Base-by-base conservation (phyloP, 1,140 invertebrate genomes). In the Anoplolepis gracilipes region DNA sequence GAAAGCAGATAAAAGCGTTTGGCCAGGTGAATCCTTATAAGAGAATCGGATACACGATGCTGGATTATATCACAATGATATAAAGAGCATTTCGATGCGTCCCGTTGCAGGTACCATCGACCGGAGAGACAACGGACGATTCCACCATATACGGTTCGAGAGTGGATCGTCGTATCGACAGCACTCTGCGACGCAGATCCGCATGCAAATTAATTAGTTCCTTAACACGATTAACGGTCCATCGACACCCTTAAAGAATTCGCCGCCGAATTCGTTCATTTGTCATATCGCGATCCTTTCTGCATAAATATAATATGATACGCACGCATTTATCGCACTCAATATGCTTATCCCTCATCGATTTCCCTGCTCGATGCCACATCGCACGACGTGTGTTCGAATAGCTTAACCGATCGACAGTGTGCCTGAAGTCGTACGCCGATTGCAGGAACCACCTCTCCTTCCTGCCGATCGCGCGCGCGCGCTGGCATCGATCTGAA, bases 401-500 rank as follows among this genome's bases (percentile, higher is more conserved):
- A 57, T 57, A 33, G 33, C 25, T 36, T 28, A 57, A 42, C n/a
- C 36, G 72, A 59, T 42, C 33, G 22, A n/a, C 33, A 46, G n/a
- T 10, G 55, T 33, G 19, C 16, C n/a, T 33, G 46, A n/a, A 49
- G 46, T 13, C 25, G 25, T 25, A 19, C 42, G 57, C 36, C 61
- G 42, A 76, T 77, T 57, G 73, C 33, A 62, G 39, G 25, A 46
- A 22, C 33, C 25, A n/a, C 69, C 78, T 59, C 55, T 78, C 42
- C 30, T 55, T 69, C 77, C 42, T 46, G 42, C 42, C 81, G 42
- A 64, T 49, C 42, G 69, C 65, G 76, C 69, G 64, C 19, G n/a
- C n/a, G n/a, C 61, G 49, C 75, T 65, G 65, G 59, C 81, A 77
- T 85, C 59, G 62, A 93, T 93, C 92, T 92, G 82, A 93, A 93